phyloP scores from a whole-genome alignment of 2,113 vertebrate genomes.

The Microtus oregoni region DNA sequence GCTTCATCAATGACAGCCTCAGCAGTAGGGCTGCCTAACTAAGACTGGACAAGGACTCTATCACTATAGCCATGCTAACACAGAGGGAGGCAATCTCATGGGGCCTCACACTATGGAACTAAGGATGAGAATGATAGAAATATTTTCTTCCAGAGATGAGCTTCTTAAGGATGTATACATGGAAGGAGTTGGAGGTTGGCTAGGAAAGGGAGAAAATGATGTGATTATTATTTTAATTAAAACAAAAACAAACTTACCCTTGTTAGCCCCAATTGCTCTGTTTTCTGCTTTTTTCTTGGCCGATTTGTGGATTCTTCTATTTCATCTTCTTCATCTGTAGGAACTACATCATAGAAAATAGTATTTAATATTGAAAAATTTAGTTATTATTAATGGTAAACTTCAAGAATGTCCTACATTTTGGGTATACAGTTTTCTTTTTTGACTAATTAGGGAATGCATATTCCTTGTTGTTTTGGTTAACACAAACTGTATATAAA shows the following conservation, averaged over 20 bases:
- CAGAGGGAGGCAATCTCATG: background rate
- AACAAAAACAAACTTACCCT: constrained; percentile 72
- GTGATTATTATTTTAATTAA: background rate
- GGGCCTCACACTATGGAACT: background rate
- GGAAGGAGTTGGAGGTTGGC: background rate
- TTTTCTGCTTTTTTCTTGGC: constrained; percentile 98
- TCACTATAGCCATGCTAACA: background rate
- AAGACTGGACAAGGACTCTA: background rate
- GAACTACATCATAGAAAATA: constrained; percentile 86
- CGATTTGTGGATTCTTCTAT: constrained; percentile 90
- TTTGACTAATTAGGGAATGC: background rate
- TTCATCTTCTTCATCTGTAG: constrained; percentile 96
- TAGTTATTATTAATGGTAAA: constrained; percentile 46
- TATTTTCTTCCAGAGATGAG: background rate
- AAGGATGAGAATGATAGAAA: background rate
- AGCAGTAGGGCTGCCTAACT: background rate
- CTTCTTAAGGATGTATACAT: background rate
- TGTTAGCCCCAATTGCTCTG: constrained; percentile 95
- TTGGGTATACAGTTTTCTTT: constrained; percentile 3
- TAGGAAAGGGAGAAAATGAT: background rate
- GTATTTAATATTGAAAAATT: constrained; percentile 6
- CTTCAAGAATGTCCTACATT: constrained; percentile 41
- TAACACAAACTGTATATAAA: constrained; percentile 34
- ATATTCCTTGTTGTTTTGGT: constrained; percentile 11
- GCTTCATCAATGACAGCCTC: background rate